These are phyloP conservation scores for Xenopus laevis DNA, from an alignment of 2,113 vertebrate species.

Conservation along the genomic window DNA sequence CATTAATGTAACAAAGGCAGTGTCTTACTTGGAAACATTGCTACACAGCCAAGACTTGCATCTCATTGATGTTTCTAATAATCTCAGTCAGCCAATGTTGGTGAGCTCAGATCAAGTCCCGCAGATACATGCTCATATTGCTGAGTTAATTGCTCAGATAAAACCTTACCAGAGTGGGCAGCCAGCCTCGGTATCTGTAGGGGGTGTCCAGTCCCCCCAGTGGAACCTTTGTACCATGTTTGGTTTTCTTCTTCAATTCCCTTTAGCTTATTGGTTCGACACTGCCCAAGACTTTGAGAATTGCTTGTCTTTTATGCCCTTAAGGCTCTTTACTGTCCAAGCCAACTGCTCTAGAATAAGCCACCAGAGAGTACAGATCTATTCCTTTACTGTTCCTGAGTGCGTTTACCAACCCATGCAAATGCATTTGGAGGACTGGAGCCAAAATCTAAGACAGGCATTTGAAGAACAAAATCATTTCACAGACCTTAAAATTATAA, in stretches of 20 bases:
- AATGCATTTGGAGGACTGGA: conserved; percentile 67
- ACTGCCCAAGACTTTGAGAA: conserved; percentile 64
- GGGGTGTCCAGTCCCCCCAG: conserved; percentile 41
- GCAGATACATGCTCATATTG: conserved; percentile 50
- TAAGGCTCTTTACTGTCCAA: conserved; percentile 69
- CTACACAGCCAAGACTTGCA: conserved; percentile 44
- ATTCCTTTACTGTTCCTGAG: conserved; percentile 86
- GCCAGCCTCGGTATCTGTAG: conserved; percentile 44
- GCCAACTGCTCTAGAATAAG: conserved; percentile 60
- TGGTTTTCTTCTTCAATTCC: conserved; percentile 85
- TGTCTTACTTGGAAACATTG: conserved; percentile 57
- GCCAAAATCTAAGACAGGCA: conserved; percentile 56
- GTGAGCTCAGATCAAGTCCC: conserved; percentile 35
- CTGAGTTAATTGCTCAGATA: conserved; percentile 62
- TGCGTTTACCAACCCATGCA: conserved; percentile 59
- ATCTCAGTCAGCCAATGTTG: conserved; percentile 58
- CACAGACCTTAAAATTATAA: conserved; percentile 68
- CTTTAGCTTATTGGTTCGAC: conserved; percentile 76
- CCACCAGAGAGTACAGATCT: conserved; percentile 64
- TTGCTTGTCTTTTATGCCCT: conserved; percentile 78
- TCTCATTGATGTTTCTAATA: conserved; percentile 71
- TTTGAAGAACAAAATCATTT: conserved; percentile 73
- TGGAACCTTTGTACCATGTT: conserved; percentile 87
- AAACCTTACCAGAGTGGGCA: conserved; percentile 3
- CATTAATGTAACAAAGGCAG: conserved; percentile 55